Percentiles rank a stretch among this genome's conserved stretches.
Conservation (phyloP, 1,140 invertebrate genomes). For the Listronotus oregonensis region DNA sequence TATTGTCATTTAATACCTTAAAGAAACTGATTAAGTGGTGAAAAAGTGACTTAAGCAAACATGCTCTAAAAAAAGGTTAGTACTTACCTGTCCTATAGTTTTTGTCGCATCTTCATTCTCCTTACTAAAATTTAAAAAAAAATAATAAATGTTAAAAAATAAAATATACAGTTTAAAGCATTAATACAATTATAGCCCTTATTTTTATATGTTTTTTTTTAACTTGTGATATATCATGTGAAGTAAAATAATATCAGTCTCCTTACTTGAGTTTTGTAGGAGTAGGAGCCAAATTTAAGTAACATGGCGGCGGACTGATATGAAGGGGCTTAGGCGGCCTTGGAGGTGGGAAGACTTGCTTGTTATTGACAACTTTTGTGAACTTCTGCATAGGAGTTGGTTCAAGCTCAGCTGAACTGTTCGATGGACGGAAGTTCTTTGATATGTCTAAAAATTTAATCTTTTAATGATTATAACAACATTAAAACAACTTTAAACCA, state of each 20-base stretch:
- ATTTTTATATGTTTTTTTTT: too few species aligned
- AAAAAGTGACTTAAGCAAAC: too few species aligned
- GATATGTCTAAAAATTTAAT: constrained; percentile 23
- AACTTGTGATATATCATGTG: too few species aligned
- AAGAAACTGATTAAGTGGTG: too few species aligned
- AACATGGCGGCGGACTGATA: constrained; percentile 59
- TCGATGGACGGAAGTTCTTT: constrained; percentile 54
- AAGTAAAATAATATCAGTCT: constrained; percentile 1
- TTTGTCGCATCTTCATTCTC: constrained; percentile 22
- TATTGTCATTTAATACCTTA: too few species aligned
- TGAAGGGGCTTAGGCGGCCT: constrained; percentile 78
- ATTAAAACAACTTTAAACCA: too few species aligned
- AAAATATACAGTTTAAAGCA: too few species aligned
- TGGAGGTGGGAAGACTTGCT: constrained; percentile 63
- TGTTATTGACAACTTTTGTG: constrained; percentile 58
- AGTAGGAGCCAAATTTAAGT: constrained; percentile 58
- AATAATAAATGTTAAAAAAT: too few species aligned
- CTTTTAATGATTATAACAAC: too few species aligned
- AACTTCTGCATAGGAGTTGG: constrained; percentile 62
- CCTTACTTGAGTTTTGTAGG: constrained; percentile 41
- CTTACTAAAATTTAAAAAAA: constrained; percentile 17
- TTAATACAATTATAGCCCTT: too few species aligned
- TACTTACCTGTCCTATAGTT: constrained; percentile 7
- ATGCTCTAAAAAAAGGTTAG: not conserved
- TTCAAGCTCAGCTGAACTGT: constrained; percentile 63